These are phyloP conservation scores for Alloplasta piceator DNA, from an alignment of 2,888 invertebrate genomes.

Conservation along the genomic window DNA sequence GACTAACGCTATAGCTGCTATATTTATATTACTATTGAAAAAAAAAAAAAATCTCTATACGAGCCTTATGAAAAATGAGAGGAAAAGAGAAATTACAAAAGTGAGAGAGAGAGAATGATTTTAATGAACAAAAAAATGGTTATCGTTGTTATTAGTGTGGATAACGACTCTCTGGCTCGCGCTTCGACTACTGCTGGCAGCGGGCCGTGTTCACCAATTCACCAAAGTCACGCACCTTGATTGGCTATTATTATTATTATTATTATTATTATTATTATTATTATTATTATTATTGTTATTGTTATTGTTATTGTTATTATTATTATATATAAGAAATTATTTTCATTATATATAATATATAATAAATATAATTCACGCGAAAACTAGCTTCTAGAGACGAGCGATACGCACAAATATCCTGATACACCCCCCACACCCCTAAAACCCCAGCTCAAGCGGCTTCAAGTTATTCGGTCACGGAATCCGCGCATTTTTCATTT, in stretches of 20 bases:
- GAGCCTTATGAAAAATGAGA: conserved; percentile 19
- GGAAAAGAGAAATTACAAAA: conserved; percentile 1
- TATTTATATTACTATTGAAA: too few relatives aligned
- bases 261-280: too few relatives aligned
- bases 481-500: conserved; percentile 45
- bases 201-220: conserved; percentile 64
- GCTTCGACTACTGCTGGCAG: conserved; percentile 64
- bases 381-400: conserved; percentile 82
- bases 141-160: conserved; percentile 37
- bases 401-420: conserved; percentile 78
- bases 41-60: neutral
- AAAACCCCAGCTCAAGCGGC: conserved; percentile 59
- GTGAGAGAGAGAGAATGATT: conserved; percentile 16
- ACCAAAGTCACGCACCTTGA: conserved; percentile 72
- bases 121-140: conserved; percentile 23
- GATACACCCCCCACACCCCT: conserved; percentile 64
- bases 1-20: neutral
- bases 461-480: conserved; percentile 62
- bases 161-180: conserved; percentile 64
- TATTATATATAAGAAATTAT: conserved; percentile 52
- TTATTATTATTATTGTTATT: too few relatives aligned
- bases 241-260: conserved; percentile 63
- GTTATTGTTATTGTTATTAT: too few relatives aligned
- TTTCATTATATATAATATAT: conserved; percentile 49
- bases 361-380: conserved; percentile 73